Evolutionary conservation across 92 coral and sea anemone genomes (phyloP), one percentile per base, ranked within the genome.

Genomic region (Actinernus sp.): DNA sequence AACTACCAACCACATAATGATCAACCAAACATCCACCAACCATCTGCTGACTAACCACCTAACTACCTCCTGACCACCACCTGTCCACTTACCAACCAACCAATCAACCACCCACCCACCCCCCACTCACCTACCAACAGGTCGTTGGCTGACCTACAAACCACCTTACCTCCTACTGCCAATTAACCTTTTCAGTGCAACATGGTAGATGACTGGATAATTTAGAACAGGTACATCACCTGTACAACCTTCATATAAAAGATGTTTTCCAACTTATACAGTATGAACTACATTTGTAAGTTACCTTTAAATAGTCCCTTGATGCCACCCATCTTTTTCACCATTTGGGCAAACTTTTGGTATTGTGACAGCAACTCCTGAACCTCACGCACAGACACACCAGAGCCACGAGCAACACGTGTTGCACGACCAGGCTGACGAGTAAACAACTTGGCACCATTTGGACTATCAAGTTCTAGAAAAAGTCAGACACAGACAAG

Each of bases 311-410:
- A 94, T 9, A 94, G 82, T 30, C 98, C 98, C 54, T 94, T 94
- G n/a, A 94, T 94, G 47, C 98, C 98, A 22, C 98, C 98, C 98
- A 94, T 94, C 76, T 94, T 94, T 61, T 94, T 94, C 21, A 94
- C 98, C 98, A 94, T 94, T 39, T 88, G 92, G 2, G 98, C 98
- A 72, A 94, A 94, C 63, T 94, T 94, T 30, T 88, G 89, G 88
- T 94, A 94, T 53, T 94, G 98, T 27, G 98, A 94, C 25, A 94
- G 46, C 39, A 94, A 68, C 44, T 94, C 98, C 55, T 94, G 97
- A 0, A 94, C 98, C 61, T 94, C 98, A 4, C 98, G 94, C 17
- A 91, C 90, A 4, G 98, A 94, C 77, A 89, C 93, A 13, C 98
- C 98, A 1, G 97, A 60, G 4, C 98, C 98, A 36, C 98, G 91